phyloP scores from a whole-genome alignment of 2,888 invertebrate genomes.

The Tipula confusa region DNA sequence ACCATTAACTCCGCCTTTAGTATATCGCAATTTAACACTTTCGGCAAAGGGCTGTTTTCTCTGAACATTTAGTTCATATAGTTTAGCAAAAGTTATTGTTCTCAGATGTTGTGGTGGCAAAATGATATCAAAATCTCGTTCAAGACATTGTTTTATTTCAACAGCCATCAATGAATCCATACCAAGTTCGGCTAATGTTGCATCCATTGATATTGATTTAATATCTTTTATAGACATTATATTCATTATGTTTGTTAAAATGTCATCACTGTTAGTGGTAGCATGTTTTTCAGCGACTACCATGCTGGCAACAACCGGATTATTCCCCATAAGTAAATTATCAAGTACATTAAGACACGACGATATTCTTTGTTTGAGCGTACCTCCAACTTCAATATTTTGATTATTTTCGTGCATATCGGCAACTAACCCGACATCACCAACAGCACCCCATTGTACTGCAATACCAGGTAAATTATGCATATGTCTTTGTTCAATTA shows the following conservation, averaged over 20 bases:
- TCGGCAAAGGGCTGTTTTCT: conserved; percentile 38
- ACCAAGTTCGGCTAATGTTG: conserved; percentile 54
- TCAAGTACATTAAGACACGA: conserved; percentile 72
- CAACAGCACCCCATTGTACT: conserved; percentile 79
- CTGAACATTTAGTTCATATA: conserved; percentile 26
- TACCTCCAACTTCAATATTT: conserved; percentile 70
- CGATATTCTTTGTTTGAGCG: conserved; percentile 77
- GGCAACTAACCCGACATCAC: conserved; percentile 79
- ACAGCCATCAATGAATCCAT: background rate
- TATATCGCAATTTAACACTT: background rate
- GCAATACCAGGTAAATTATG: background rate
- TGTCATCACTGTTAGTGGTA: background rate
- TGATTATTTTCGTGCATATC: conserved; percentile 67
- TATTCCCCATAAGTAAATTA: too few species aligned
- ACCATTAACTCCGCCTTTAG: conserved; percentile 47
- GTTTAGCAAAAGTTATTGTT: background rate
- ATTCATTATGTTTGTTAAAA: conserved; percentile 47
- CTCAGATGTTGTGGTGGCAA: conserved; percentile 46
- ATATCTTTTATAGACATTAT: conserved; percentile 64
- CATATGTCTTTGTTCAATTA: conserved; percentile 61
- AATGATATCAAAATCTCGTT: conserved; percentile 82
- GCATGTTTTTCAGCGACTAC: conserved; percentile 78
- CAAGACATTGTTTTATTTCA: conserved; percentile 61
- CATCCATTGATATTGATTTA: conserved; percentile 65
- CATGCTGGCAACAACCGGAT: conserved; percentile 61